A percentile compares a stretch with the other conserved stretches of the same genome.
phyloP scores from a whole-genome alignment of 1,140 invertebrate species.

The Drosophila dunni region DNA sequence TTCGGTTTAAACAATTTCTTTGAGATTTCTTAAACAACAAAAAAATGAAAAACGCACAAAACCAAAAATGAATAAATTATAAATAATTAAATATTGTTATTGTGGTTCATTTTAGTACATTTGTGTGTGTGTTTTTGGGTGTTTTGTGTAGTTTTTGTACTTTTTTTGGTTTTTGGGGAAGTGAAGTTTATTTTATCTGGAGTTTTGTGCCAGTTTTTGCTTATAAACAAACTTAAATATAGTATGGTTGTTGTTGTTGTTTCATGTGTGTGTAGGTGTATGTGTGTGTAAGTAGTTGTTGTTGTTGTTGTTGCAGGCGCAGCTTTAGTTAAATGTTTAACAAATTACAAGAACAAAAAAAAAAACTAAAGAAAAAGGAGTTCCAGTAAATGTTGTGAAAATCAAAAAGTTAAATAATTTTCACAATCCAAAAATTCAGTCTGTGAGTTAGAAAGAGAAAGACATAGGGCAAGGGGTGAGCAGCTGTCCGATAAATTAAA shows the following conservation, averaged over 20 bases:
- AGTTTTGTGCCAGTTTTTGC: conserved; percentile 36
- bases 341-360: conserved; percentile 28
- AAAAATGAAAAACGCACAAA: conserved; percentile 7
- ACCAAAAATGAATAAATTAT: conserved; percentile 19
- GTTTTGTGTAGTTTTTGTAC: conserved; percentile 36
- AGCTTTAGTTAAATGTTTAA: conserved; percentile 51
- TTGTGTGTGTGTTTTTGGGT: conserved; percentile 19
- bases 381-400: conserved; percentile 27
- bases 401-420: conserved; percentile 19
- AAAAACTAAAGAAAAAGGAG: conserved; percentile 41
- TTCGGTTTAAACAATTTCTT: conserved; percentile 8
- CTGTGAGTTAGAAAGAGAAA: conserved; percentile 17
- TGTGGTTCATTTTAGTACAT: conserved; percentile 34
- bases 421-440: conserved; percentile 18
- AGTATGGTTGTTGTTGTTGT: conserved; percentile 29
- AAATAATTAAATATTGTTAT: conserved; percentile 17
- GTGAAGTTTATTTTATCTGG: conserved; percentile 23
- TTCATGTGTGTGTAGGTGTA: conserved; percentile 27
- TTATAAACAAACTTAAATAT: conserved; percentile 33
- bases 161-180: conserved; percentile 7
- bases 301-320: conserved; percentile 63
- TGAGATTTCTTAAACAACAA: background rate
- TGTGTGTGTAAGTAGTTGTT: conserved; percentile 42
- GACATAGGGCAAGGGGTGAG: conserved; percentile 10
- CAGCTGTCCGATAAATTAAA: conserved; percentile 23